Evolutionary conservation across 2,113 vertebrate species (phyloP).

Genomic region (Alethe castanea): DNA sequence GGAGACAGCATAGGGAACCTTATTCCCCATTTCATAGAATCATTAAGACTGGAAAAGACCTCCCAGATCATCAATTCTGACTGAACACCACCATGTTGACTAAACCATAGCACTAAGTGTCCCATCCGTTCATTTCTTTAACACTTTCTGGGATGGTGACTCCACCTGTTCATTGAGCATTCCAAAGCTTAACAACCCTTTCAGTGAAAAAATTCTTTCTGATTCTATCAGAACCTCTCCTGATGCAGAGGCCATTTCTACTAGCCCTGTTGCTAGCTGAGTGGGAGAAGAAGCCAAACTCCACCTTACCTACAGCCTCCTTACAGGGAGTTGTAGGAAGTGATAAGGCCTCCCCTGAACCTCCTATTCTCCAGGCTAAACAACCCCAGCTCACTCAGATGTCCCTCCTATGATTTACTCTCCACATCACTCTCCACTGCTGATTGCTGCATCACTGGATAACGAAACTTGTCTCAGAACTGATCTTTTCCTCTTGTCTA

Average conservation of each 20-base stretch:
- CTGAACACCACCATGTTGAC: neutral
- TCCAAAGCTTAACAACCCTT: neutral
- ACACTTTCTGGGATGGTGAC: neutral
- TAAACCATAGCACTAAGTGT: neutral
- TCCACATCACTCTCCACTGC: neutral
- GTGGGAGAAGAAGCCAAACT: neutral
- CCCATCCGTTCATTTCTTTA: neutral
- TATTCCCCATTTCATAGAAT: neutral
- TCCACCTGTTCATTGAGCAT: neutral
- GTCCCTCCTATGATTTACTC: neutral
- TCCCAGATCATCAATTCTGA: neutral
- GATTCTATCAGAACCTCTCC: neutral
- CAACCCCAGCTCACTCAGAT: neutral
- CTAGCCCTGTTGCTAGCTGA: neutral
- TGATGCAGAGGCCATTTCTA: neutral
- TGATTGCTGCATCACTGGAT: neutral
- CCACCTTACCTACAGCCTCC: neutral
- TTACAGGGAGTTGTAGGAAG: neutral
- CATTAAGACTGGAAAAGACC: neutral
- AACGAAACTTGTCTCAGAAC: neutral
- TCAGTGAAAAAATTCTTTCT: neutral
- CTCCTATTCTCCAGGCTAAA: neutral
- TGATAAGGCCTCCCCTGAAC: neutral
- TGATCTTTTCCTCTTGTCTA: neutral
- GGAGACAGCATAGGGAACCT: neutral